Percentiles rank a stretch among this genome's conserved stretches.
These are phyloP conservation scores for Nemotelus pantherinus DNA, from an alignment of 2,888 invertebrate genomes.

Conservation along the genomic window DNA sequence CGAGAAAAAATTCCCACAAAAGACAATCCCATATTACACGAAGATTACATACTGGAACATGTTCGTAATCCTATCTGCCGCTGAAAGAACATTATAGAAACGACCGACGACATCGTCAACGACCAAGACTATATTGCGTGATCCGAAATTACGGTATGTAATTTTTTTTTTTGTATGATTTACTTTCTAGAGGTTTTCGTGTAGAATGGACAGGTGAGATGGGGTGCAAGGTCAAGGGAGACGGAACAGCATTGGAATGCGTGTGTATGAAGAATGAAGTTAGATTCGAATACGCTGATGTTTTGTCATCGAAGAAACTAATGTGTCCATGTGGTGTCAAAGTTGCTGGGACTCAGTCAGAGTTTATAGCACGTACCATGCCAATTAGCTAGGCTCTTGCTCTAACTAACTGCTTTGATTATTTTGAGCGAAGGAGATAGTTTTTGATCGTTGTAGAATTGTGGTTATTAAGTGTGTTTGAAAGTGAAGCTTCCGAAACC, in stretches of 20 bases:
- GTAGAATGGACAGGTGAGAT: neutral
- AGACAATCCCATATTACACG: conserved; percentile 39
- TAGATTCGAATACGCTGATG: neutral
- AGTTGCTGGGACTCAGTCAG: conserved; percentile 19
- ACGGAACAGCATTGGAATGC: neutral
- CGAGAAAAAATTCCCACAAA: conserved; percentile 22
- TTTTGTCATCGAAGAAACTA: conserved; percentile 11
- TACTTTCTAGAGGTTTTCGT: neutral
- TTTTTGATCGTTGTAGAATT: too few relatives aligned
- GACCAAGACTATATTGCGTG: conserved; percentile 32
- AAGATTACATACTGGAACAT: conserved; percentile 37
- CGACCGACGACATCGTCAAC: conserved; percentile 2
- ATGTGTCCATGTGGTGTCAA: conserved; percentile 4
- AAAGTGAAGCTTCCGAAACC: too few relatives aligned
- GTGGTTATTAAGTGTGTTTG: too few relatives aligned
- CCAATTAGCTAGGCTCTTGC: conserved; percentile 25
- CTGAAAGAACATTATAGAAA: conserved; percentile 24
- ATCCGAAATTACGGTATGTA: conserved; percentile 35
- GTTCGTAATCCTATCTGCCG: conserved; percentile 30
- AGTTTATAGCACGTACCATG: conserved; percentile 31
- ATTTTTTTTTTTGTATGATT: conserved; percentile 24
- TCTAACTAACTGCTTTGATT: conserved; percentile 9
- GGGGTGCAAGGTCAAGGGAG: neutral
- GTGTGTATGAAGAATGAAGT: neutral
- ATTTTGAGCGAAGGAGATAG: neutral